Evolutionary conservation across 2,113 vertebrate species (phyloP).

Genomic region (Glareola pratincola): DNA sequence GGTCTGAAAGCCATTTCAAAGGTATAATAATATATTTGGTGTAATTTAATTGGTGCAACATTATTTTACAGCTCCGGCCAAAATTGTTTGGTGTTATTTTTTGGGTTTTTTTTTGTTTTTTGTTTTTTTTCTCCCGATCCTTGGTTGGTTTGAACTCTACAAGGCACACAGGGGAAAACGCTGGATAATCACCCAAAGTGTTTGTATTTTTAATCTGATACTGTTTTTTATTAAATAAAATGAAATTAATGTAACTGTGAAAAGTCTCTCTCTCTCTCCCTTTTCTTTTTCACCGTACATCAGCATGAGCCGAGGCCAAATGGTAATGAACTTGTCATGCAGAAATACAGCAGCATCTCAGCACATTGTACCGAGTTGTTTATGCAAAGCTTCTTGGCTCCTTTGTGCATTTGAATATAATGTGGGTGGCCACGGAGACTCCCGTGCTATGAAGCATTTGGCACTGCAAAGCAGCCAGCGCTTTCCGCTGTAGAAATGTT

Average conservation of each 20-base stretch:
- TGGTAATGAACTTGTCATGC: conserved; percentile 12
- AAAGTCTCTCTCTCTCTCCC: conserved; percentile 12
- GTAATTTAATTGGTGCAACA: conserved; percentile 85
- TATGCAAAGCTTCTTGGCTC: conserved; percentile 40
- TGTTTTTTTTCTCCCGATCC: conserved; percentile 57
- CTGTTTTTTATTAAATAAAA: conserved; percentile 81
- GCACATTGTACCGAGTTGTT: conserved; percentile 13
- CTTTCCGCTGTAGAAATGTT: neutral
- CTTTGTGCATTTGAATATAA: neutral
- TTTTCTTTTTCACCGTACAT: neutral
- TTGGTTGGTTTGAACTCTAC: conserved; percentile 72
- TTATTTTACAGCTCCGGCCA: conserved; percentile 77
- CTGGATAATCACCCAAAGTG: conserved; percentile 78
- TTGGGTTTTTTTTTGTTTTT: neutral
- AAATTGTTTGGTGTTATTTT: conserved; percentile 62
- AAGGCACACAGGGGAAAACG: conserved; percentile 67
- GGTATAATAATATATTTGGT: conserved; percentile 88
- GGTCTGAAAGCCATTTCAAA: conserved; percentile 96
- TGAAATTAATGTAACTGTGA: conserved; percentile 63
- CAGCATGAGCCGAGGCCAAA: neutral
- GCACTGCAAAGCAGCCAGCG: neutral
- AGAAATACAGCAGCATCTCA: conserved; percentile 21
- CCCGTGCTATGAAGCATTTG: neutral
- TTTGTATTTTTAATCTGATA: conserved; percentile 80
- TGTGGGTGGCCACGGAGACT: conserved; percentile 34